Conservation (phyloP, 2,797 vertebrate genomes). For the Paguma larvata region DNA sequence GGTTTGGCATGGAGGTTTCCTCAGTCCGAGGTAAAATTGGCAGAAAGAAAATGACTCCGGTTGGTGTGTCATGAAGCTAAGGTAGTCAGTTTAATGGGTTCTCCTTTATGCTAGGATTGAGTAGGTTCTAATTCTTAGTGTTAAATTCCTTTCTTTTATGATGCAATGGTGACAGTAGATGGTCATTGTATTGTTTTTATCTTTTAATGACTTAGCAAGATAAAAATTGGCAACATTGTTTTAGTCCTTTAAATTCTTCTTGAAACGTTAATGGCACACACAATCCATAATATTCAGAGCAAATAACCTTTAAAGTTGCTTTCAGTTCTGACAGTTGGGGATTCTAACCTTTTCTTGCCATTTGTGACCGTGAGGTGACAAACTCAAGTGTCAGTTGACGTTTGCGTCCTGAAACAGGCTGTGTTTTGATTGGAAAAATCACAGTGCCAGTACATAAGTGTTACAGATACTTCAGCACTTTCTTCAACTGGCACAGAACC, state of each 20-base stretch:
- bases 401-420: slow-evolving; percentile 54
- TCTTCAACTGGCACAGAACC: slow-evolving; percentile 45
- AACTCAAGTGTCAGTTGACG: slow-evolving; percentile 63
- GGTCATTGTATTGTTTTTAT: slow-evolving; percentile 26
- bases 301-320: slow-evolving; percentile 59
- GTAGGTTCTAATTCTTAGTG: background rate
- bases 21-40: background rate
- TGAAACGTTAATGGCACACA: slow-evolving; percentile 27
- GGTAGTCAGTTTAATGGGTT: background rate
- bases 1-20: background rate
- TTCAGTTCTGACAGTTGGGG: slow-evolving; percentile 15
- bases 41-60: background rate
- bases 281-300: background rate
- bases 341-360: slow-evolving; percentile 55
- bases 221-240: slow-evolving; percentile 34
- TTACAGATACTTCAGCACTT: background rate
- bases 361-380: slow-evolving; percentile 49
- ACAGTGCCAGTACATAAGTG: background rate
- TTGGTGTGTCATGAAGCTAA: background rate
- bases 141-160: slow-evolving; percentile 42
- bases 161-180: background rate
- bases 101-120: background rate
- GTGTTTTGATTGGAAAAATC: slow-evolving; percentile 36
- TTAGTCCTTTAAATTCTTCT: slow-evolving; percentile 55
- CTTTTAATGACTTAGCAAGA: slow-evolving; percentile 63